A percentile compares a stretch with the other conserved stretches of the same genome.
These are phyloP conservation scores for Aramus guarauna DNA, from an alignment of 2,113 vertebrate species.

Conservation along the genomic window DNA sequence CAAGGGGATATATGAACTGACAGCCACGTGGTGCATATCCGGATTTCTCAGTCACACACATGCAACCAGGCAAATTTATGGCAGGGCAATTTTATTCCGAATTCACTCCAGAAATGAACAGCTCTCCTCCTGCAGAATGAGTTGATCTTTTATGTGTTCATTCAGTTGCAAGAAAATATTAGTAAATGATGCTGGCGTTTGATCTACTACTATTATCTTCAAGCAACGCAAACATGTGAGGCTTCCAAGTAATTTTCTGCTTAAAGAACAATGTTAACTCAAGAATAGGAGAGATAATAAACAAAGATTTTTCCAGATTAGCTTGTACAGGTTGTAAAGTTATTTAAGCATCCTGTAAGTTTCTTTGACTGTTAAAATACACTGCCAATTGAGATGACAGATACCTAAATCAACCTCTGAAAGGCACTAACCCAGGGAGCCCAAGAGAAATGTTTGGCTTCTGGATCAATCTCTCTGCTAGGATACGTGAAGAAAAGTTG, in stretches of 20 bases:
- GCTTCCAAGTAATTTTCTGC: background rate
- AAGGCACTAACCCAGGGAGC: background rate
- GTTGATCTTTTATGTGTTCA: background rate
- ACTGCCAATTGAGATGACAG: background rate
- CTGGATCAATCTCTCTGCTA: background rate
- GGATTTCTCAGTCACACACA: background rate
- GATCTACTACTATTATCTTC: background rate
- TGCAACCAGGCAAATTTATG: background rate
- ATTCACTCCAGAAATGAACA: background rate
- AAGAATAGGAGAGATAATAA: background rate
- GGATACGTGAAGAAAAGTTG: background rate
- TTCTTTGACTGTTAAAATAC: background rate
- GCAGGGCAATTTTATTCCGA: background rate
- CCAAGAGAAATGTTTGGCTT: background rate
- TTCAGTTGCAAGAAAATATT: background rate
- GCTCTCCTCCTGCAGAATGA: background rate
- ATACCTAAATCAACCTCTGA: background rate
- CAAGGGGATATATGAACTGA: background rate
- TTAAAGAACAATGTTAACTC: background rate
- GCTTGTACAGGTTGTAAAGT: background rate
- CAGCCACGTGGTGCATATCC: background rate
- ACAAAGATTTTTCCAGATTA: background rate
- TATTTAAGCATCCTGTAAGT: background rate
- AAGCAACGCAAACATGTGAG: background rate
- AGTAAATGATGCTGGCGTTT: background rate